A percentile compares a stretch with the other conserved stretches of the same genome.
phyloP scores from a whole-genome alignment of 2,113 vertebrate genomes.

The Felis chaus region DNA sequence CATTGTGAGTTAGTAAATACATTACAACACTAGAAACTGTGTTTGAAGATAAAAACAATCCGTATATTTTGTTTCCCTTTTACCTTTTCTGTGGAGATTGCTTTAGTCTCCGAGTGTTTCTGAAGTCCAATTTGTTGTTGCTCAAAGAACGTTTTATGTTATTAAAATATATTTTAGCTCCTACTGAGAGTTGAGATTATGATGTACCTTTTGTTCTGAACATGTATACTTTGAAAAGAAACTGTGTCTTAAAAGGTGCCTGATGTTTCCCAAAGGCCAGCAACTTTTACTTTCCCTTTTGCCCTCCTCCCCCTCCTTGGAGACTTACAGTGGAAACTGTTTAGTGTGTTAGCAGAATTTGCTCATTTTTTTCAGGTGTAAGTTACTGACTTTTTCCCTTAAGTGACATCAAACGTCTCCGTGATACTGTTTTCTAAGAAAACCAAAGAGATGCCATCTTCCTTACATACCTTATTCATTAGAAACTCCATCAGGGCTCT shows the following conservation, averaged over 20 bases:
- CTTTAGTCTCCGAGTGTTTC: background rate
- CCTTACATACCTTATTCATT: background rate
- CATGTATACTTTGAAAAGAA: background rate
- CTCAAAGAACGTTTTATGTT: background rate
- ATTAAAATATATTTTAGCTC: slow-evolving; percentile 5
- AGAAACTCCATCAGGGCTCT: background rate
- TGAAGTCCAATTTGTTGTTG: background rate
- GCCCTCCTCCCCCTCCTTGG: background rate
- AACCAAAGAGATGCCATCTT: background rate
- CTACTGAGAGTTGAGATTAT: background rate
- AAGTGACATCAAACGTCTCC: background rate
- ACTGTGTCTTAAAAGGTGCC: slow-evolving; percentile 19
- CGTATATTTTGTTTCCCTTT: slow-evolving; percentile 41
- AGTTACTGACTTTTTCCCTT: background rate
- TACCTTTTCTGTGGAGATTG: background rate
- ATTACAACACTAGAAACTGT: background rate
- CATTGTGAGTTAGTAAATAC: background rate
- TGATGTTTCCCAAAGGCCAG: slow-evolving; percentile 14
- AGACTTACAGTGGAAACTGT: slow-evolving; percentile 31
- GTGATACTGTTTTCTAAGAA: slow-evolving; percentile 31
- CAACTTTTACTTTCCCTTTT: slow-evolving; percentile 70
- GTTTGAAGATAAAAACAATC: background rate
- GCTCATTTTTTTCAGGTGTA: background rate
- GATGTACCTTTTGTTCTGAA: slow-evolving; percentile 9
- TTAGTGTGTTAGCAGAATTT: slow-evolving; percentile 41